Base-by-base conservation (phyloP, 2,888 invertebrate species). In the Volucella bombylans region DNA sequence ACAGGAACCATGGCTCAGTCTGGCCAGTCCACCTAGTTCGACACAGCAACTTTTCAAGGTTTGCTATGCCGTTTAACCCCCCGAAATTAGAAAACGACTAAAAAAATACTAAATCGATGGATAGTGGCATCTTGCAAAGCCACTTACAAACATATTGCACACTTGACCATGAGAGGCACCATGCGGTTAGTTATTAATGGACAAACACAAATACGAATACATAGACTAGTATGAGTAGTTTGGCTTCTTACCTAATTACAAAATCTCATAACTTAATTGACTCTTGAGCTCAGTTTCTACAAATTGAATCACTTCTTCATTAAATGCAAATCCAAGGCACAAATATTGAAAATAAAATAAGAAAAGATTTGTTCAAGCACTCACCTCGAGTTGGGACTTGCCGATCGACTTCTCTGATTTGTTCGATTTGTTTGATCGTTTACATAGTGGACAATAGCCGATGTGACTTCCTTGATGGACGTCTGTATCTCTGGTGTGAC, bases 391-490 rank as follows among this genome's bases (percentile, higher is more conserved):
- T 90, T 92, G 64, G 92, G 92, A 88, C 92, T 92, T 87, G 91
- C 87, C 81, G 91, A 92, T 87, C 91, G 89, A 85, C 91, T 89
- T 91, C 91, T 90, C 92, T 93, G 87, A 92, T 89, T 86, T 67
- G 89, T 87, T 93, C 94, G 69, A 92, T 93, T 78, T 94, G 95
- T 90, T 93, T 94, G 88, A 94, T 95, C 95, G 86, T 95, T 95
- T 83, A 97, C 97, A 93, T 97, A 97, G 91, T 97, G 97, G 72
- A 97, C 97, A 88, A 97, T 97, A 61, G 97, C 97, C 88, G 97
- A 97, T 86, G 97, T 97, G 87, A 97, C 97, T 92, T 97, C 97
- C 92, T 97, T 97, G 90, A 97, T 97, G 77, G 96, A 97, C 86
- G 96, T 94, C 90, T 96, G 96, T 85, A 96, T 96, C 90, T 95